Base-by-base conservation (phyloP, 2,797 vertebrate genomes). In the Eulemur mongoz region DNA sequence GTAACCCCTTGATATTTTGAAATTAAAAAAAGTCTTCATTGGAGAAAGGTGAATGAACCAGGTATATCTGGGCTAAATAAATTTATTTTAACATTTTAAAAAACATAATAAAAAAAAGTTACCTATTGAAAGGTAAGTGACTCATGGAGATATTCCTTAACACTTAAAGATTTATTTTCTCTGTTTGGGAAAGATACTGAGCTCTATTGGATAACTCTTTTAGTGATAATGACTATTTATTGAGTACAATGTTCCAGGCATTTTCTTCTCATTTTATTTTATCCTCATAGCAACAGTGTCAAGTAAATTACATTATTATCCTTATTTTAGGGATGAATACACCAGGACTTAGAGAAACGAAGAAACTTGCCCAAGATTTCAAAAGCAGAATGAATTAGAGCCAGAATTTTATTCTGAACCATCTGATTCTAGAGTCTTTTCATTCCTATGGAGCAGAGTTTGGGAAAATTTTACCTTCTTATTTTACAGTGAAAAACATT, bases 401-500 rank as follows among this genome's bases (percentile, higher is more conserved):
- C 52, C 40, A 91, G 45, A 91, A 94, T 89, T 91, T 86, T 84
- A 75, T 84, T 87, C 57, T 63, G 25, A 89, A 45, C 59, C 76
- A 43, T 85, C 65, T 84, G 61, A 91, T 4, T 81, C 70, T 78
- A 75, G 23, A 76, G 65, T 81, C 18, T 67, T 88, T 90, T 86
- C 25, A 32, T 32, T 82, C 27, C 9, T 69, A 40, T 90, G 38
- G 40, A 59, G 15, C 30, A 92, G 76, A 90, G 40, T 92, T 83
- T 84, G 35, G 32, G 40, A 12, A 43, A 84, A 65, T 89, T 87
- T 79, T 84, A 67, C 20, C 27, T 85, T 94, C 32, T 88, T 27
- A 73, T 90, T 95, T 89, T 90, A 90, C 15, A 93, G 22, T 88
- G 59, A 89, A 76, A 89, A 30, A 15, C 40, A 65, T 89, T 80